Percentiles rank a stretch among this genome's conserved stretches.
phyloP scores from a whole-genome alignment of 2,888 invertebrate species.

The Antitype chi region DNA sequence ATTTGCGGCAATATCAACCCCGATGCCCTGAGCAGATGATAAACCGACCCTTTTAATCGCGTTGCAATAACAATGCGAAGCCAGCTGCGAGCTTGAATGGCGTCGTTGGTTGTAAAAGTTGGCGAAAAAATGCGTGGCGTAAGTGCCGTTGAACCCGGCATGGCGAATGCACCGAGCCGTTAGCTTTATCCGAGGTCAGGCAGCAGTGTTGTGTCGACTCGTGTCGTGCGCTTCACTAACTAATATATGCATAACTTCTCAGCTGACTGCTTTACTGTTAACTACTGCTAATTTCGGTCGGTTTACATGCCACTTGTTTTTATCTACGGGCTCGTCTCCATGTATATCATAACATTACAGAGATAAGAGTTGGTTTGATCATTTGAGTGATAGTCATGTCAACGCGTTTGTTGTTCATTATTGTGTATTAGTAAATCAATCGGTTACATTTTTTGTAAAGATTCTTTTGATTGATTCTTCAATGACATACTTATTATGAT shows the following conservation, averaged over 20 bases:
- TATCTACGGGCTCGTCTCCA: neutral
- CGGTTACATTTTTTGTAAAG: neutral
- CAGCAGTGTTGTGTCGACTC: slow-evolving; percentile 63
- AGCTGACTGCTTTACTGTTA: slow-evolving; percentile 69
- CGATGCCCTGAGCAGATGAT: slow-evolving; percentile 41
- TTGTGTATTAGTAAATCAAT: neutral
- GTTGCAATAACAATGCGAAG: slow-evolving; percentile 55
- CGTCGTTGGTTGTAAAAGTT: slow-evolving; percentile 77
- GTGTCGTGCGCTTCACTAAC: slow-evolving; percentile 66
- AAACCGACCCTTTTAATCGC: slow-evolving; percentile 49
- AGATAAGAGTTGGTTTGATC: neutral
- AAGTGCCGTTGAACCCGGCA: slow-evolving; percentile 79
- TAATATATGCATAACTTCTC: slow-evolving; percentile 74
- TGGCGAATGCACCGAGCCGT: slow-evolving; percentile 85
- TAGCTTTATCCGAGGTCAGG: slow-evolving; percentile 88
- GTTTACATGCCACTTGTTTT: slow-evolving; percentile 38
- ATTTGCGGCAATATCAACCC: slow-evolving; percentile 9
- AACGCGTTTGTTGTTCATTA: neutral
- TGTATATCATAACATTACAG: neutral
- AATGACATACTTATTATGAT: neutral
- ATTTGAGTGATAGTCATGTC: slow-evolving; percentile 21
- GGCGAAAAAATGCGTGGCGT: slow-evolving; percentile 81
- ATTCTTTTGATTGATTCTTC: neutral
- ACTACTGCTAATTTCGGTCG: slow-evolving; percentile 52
- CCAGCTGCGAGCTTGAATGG: slow-evolving; percentile 70